Base-by-base conservation (phyloP, 1,140 invertebrate species). In the Ectropis grisescens region DNA sequence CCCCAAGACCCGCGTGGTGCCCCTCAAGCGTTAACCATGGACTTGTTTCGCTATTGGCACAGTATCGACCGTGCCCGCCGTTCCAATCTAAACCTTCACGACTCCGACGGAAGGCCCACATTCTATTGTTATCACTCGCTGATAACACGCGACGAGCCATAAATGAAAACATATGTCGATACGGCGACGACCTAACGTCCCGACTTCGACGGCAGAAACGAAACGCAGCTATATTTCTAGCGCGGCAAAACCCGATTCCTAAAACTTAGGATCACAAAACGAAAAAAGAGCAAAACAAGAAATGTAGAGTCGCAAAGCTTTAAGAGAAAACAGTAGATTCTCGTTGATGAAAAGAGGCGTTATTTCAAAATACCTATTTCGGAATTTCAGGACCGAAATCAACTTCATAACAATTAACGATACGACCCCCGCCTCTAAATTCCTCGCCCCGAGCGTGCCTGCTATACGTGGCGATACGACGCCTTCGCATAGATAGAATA, bases 341-440 rank as follows among this genome's bases (percentile, higher is more conserved):
- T 46, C 30, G 38, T 41, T 47, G 38, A 52, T 32, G 70, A 74
- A 79, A 79, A 64, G 59, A 71, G 70, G 70, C 56, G 66, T 72
- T 66, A 70, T 75, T 76, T 79, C 71, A 76, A 69, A 80, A 80
- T 78, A 70, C 68, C 61, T 80, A 76, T 75, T 80, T 78, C 60
- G 72, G 75, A 69, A 80, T 78, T 80, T 80, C 75, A 80, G 75
- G 66, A 78, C 59, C 70, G 72, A 78, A 80, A 76, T 80, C 75
- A 78, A 80, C 71, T 80, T 80, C 75, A 80, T 80, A 80, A 80
- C 75, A 80, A 80, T 80, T 80, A 80, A 80, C 75, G 70, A 80
- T 80, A 80, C 75, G 71, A 78, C 75, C 75, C 75, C 75, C 75
- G 71, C 71, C 71, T 72, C 75, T 71, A 75, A 75, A 80, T 80